These are phyloP conservation scores for Phyllostomus hastatus DNA, from an alignment of 2,113 vertebrate genomes.

Conservation along the genomic window DNA sequence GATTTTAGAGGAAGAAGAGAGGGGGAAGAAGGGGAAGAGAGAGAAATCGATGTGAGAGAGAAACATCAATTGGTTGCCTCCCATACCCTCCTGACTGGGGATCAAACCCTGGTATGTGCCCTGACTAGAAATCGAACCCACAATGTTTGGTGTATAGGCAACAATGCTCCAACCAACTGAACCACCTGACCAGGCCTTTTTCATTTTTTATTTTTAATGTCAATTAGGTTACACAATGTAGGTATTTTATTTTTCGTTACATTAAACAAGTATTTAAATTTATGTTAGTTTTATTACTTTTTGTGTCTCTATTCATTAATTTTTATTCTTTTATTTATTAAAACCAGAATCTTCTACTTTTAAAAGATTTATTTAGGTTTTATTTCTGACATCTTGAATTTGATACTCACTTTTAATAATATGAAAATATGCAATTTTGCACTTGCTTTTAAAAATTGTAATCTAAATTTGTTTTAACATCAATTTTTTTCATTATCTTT, in stretches of 20 bases:
- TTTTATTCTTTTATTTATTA: not conserved
- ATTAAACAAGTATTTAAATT: not conserved
- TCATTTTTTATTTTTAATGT: not conserved
- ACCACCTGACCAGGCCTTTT: no score
- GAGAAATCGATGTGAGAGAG: no score
- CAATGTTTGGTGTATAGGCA: no score
- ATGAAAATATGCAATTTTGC: not conserved
- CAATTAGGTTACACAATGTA: not conserved
- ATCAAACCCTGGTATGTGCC: no score
- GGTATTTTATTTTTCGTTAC: not conserved
- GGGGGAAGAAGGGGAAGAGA: no score
- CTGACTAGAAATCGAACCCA: no score
- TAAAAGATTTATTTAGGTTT: not conserved
- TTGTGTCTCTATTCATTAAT: not conserved
- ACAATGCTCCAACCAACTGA: no score
- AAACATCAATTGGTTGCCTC: no score
- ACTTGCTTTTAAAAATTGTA: not conserved
- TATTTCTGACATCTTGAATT: not conserved
- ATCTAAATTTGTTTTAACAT: not conserved
- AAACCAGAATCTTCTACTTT: not conserved
- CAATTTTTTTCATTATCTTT: not conserved
- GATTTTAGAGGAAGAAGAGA: no score
- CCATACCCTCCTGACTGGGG: no score
- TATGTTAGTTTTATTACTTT: not conserved
- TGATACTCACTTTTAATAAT: not conserved